phyloP scores from a whole-genome alignment of 92 coral and sea anemone genomes.

The Porites rus region DNA sequence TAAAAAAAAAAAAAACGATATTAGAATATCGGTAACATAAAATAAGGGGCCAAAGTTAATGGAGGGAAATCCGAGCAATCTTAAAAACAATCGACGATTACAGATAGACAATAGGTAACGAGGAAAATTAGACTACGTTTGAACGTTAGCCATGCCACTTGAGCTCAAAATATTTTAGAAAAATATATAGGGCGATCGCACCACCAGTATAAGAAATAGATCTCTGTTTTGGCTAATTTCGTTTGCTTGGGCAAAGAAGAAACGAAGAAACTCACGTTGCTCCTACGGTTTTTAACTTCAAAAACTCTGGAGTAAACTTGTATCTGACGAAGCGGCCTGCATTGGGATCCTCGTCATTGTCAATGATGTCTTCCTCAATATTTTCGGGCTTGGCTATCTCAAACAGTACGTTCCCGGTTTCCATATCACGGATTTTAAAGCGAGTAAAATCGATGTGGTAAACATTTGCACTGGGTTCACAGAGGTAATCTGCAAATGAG shows the following conservation, averaged over 20 bases:
- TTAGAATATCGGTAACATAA: background rate
- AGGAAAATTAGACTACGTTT: background rate
- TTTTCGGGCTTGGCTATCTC: constrained; percentile 99
- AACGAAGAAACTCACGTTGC: constrained; percentile 88
- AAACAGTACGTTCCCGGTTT: constrained; percentile 85
- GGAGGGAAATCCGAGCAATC: constrained; percentile 7
- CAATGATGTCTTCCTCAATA: constrained; percentile 82
- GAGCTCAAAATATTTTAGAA: background rate
- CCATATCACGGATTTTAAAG: constrained; percentile 98
- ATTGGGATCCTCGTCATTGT: constrained; percentile 96
- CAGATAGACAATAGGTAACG: background rate
- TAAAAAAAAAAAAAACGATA: too few relatives aligned
- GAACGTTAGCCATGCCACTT: background rate
- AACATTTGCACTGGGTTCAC: constrained; percentile 91
- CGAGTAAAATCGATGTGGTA: constrained; percentile 98
- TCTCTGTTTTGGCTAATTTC: background rate
- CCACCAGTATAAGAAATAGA: background rate
- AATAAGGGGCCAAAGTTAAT: background rate
- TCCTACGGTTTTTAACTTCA: constrained; percentile 91
- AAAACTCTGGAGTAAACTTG: constrained; percentile 94
- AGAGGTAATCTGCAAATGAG: constrained; percentile 88
- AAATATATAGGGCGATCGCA: background rate
- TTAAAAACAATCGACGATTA: background rate
- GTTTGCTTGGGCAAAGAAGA: background rate
- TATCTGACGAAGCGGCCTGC: constrained; percentile 99